Conservation (phyloP, 2,888 invertebrate genomes). For the Patella depressa region DNA sequence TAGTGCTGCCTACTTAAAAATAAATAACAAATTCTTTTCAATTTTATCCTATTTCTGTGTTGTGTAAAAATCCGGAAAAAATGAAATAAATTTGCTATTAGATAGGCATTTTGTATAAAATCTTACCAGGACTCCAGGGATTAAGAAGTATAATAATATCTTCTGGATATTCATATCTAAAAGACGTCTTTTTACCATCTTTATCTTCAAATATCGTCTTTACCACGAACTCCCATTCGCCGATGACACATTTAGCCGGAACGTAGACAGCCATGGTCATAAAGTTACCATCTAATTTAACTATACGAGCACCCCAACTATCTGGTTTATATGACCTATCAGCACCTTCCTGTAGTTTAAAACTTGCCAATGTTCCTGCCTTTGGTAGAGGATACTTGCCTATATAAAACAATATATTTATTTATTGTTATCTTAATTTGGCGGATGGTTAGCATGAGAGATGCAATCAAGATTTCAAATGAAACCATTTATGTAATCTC, state of each 20-base stretch:
- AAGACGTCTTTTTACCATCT: conserved; percentile 23
- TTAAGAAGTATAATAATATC: conserved; percentile 85
- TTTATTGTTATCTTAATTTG: too few relatives aligned
- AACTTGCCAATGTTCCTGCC: conserved; percentile 23
- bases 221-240: conserved; percentile 48
- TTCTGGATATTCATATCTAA: conserved; percentile 31
- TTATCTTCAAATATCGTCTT: conserved; percentile 31
- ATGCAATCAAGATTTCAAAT: too few relatives aligned
- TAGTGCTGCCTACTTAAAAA: too few relatives aligned
- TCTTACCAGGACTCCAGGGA: conserved; percentile 86
- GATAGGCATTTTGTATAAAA: not conserved
- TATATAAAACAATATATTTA: not conserved
- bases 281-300: not conserved
- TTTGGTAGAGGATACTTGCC: conserved; percentile 17
- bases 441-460: too few relatives aligned
- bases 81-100: too few relatives aligned
- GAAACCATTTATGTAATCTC: too few relatives aligned
- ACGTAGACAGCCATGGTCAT: conserved; percentile 36
- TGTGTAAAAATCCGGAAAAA: too few relatives aligned
- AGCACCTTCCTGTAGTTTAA: conserved; percentile 36
- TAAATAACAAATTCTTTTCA: too few relatives aligned
- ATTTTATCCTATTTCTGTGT: too few relatives aligned
- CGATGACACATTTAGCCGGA: conserved; percentile 46
- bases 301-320: conserved; percentile 48
- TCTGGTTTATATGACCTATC: conserved; percentile 19